Evolutionary conservation across 2,888 invertebrate genomes (phyloP).

Genomic region (Chalcosyrphus nemorum): DNA sequence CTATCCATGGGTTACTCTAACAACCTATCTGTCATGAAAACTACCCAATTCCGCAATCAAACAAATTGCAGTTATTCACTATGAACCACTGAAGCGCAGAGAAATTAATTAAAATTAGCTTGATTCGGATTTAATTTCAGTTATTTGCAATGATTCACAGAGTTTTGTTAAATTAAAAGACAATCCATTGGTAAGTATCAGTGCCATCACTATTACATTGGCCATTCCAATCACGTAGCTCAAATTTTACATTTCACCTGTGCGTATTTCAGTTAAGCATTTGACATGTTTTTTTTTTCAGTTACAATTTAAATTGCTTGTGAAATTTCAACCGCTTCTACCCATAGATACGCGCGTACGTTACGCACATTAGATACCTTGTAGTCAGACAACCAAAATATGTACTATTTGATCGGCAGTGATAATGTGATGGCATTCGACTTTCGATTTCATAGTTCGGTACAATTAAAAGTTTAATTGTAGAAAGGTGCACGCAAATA

Average conservation of each 20-base stretch:
- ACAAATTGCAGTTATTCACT: conserved; percentile 26
- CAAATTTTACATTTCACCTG: conserved; percentile 46
- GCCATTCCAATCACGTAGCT: conserved; percentile 43
- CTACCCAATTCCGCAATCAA: conserved; percentile 40
- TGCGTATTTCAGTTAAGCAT: neutral
- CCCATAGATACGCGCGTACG: neutral
- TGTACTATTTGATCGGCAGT: conserved; percentile 14
- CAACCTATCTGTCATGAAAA: conserved; percentile 18
- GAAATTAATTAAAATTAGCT: conserved; percentile 37
- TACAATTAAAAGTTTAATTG: conserved; percentile 5
- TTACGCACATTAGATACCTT: neutral
- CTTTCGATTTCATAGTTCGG: conserved; percentile 54
- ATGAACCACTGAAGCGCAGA: conserved; percentile 24
- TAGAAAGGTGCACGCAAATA: conserved; percentile 13
- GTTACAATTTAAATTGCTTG: conserved; percentile 46
- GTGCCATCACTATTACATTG: neutral
- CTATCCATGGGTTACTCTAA: neutral
- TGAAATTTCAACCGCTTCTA: conserved; percentile 34
- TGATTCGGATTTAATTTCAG: conserved; percentile 10
- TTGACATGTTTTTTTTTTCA: conserved; percentile 30
- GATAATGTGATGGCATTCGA: conserved; percentile 47
- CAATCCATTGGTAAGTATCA: too few species aligned
- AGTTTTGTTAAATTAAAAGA: conserved; percentile 15
- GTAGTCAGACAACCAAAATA: conserved; percentile 8
- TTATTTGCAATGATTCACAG: neutral